Evolutionary conservation across 1,140 invertebrate species (phyloP), one percentile per base, ranked within the genome.

Genomic region (Phocides pigmalion): DNA sequence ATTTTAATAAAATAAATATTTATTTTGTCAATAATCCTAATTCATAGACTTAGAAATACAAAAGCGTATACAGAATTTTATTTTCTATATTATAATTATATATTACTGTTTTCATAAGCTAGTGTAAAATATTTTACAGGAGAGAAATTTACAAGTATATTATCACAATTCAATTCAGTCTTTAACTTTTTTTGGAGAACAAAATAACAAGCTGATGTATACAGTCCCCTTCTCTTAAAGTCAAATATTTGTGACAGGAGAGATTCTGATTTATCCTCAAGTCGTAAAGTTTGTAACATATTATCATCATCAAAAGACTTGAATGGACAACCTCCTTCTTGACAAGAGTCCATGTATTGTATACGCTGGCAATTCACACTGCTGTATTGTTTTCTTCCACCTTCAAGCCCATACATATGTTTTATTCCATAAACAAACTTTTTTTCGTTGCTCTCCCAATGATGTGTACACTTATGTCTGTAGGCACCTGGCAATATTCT

Each of bases 341-440:
- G 92, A 66, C 80, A 92, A 16, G 92, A 69, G 25, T 85, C 89
- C 47, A 62, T 64, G 9, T 68, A 70, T 39, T 94, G 93, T 41
- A 95, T 92, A 19, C 75, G 65, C 6, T 78, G 62, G 73, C 95
- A 95, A 63, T 76, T 89, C 51, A 93, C 93, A 17, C 93, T 93
- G 35, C 79, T 84, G 62, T 96, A 96, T 76, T 93, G 93, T 72
- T 90, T 94, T 63, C 91, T 87, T 4, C 91, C 84, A n/a, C 95
- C 95, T 89, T 95, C 95, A 35, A 95, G 85, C 1, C 95, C 95
- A 90, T 95, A 96, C 76, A 95, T 86, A 80, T 96, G 95, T 62
- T 94, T 90, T 62, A 96, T 95, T 53, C 94, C 94, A 84, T 96
- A 96, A 3, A 94, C 76, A 84, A 94, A 95, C 75, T 94, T 94